Base-by-base conservation (phyloP, 64 coral and sea anemone species). In the Acropora yongei region DNA sequence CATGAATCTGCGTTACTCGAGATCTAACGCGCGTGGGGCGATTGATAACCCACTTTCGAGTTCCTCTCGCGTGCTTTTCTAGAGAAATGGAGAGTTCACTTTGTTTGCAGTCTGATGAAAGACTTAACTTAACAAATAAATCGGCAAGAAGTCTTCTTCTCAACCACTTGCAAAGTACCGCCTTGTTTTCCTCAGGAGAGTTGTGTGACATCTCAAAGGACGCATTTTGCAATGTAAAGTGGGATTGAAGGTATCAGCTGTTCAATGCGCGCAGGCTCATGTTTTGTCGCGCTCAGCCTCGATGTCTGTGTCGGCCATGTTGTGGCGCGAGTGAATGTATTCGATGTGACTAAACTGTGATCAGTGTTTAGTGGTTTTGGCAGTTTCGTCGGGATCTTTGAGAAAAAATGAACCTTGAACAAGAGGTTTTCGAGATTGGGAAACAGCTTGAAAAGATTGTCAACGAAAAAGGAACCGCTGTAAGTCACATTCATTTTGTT, bases 391-490 rank as follows among this genome's bases (percentile, higher is more conserved):
- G 58, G 39, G 3, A 10, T 85, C 60, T 2, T 5, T 69, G 58
- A 41, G n/a, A 67, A 84, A 73, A 53, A 43, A 95, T 95, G 94
- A 75, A 65, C 46, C 63, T 91, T 39, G 94, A 95, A 51, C 82
- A 91, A 67, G 94, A 95, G 78, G 94, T 95, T 75, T 80, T 79
- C 43, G 88, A 87, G 67, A 82, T 95, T 75, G 94, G 89, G 10
- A 95, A 88, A 58, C 94, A 95, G 76, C 77, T 95, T 49, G 94
- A 95, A 68, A 95, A 95, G 77, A 95, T 95, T 50, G 94, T 95
- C 6, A 49, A 57, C 44, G 81, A 95, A 48, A 83, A 95, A 73
- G 86, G 86, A 87, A 83, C 76, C 19, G 30, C 30, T 30, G 94
- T 95, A 72, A 95, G 91, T 44, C 8, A 43, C 19, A 48, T 78